Evolutionary conservation across 2,113 vertebrate genomes (phyloP).

Genomic region (Microtus pennsylvanicus): DNA sequence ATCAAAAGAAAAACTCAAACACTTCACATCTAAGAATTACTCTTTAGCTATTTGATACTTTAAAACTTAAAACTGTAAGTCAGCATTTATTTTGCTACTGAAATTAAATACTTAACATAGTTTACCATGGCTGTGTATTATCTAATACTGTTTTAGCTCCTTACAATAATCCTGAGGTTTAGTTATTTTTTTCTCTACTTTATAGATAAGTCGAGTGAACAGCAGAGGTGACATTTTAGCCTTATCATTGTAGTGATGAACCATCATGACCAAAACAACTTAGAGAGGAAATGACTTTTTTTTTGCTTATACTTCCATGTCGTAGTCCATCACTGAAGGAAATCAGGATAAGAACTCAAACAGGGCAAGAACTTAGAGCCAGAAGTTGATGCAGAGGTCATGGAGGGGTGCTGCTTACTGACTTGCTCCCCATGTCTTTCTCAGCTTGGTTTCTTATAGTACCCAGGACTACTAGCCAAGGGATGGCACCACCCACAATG

Average conservation of each 20-base stretch:
- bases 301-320: neutral
- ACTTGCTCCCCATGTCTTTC: neutral
- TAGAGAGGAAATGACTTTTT: neutral
- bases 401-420: neutral
- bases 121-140: neutral
- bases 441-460: neutral
- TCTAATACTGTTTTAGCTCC: neutral
- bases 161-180: neutral
- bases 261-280: neutral
- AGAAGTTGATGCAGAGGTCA: neutral
- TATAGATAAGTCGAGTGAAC: neutral
- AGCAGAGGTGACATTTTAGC: neutral
- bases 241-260: neutral
- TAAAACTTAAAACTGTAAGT: neutral
- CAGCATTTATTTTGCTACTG: neutral
- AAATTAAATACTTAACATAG: neutral
- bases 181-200: constrained; percentile 6
- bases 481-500: neutral
- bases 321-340: neutral
- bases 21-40: neutral
- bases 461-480: neutral
- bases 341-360: neutral
- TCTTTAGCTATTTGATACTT: constrained; percentile 8
- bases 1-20: neutral
- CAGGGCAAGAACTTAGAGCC: neutral